Conservation (phyloP, 2,888 invertebrate genomes). For the Diarsia brunnea region DNA sequence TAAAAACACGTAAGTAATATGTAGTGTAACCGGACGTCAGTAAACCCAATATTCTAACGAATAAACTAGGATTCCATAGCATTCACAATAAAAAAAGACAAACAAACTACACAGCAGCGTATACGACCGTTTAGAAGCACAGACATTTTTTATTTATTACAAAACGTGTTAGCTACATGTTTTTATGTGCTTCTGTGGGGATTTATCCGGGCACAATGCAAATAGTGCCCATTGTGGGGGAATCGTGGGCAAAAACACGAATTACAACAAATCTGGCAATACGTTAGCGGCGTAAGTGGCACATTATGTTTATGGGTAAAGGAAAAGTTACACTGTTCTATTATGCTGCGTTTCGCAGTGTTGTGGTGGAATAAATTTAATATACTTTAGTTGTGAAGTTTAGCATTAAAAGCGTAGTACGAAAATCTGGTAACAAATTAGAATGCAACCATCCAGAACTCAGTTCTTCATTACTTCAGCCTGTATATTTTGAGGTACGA, state of each 20-base stretch:
- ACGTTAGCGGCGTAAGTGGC: constrained; percentile 42
- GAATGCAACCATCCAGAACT: not conserved
- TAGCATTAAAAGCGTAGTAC: not conserved
- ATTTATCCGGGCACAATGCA: constrained; percentile 52
- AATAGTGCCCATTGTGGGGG: constrained; percentile 29
- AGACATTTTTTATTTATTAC: constrained; percentile 55
- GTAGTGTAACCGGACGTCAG: not conserved
- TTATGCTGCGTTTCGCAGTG: not conserved
- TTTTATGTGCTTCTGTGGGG: constrained; percentile 45
- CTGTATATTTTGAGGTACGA: not conserved
- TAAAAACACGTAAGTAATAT: not conserved
- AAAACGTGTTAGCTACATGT: constrained; percentile 49
- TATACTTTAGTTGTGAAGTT: not conserved
- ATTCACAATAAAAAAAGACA: constrained; percentile 29
- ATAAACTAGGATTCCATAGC: not conserved
- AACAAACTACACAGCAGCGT: constrained; percentile 12
- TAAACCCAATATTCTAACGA: constrained; percentile 1
- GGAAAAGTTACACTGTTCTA: constrained; percentile 20
- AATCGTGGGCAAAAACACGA: constrained; percentile 50
- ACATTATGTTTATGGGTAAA: constrained; percentile 42
- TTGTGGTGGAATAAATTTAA: constrained; percentile 11
- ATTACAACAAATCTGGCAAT: constrained; percentile 47
- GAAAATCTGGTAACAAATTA: not conserved
- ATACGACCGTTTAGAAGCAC: constrained; percentile 41
- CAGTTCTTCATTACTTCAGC: not conserved